A percentile compares a stretch with the other conserved stretches of the same genome.
Evolutionary conservation across 1,140 invertebrate genomes (phyloP).

Genomic region (Mizuhopecten yessoensis): DNA sequence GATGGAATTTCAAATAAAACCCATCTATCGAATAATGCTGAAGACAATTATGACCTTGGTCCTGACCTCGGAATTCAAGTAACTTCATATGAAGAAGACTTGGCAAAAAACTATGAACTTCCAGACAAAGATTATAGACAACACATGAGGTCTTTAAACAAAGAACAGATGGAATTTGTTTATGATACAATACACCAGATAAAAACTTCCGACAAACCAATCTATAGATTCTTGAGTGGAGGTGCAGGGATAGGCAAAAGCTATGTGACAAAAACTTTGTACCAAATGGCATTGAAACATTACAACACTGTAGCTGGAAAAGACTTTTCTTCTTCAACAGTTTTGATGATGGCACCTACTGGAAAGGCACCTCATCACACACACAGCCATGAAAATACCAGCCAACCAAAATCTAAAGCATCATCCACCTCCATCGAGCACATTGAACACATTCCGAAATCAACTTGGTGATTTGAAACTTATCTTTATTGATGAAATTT

Average conservation of each 20-base stretch:
- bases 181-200: slow-evolving; percentile 47
- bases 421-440: slow-evolving; percentile 62
- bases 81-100: no score
- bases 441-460: slow-evolving; percentile 57
- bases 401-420: slow-evolving; percentile 58
- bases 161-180: slow-evolving; percentile 51
- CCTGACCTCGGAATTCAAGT: no score
- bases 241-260: slow-evolving; percentile 57
- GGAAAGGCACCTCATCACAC: slow-evolving; percentile 68
- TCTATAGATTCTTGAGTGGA: slow-evolving; percentile 52
- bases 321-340: neutral
- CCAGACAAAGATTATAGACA: no score
- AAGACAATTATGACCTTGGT: no score
- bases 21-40: no score
- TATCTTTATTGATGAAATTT: slow-evolving; percentile 70
- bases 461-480: slow-evolving; percentile 56
- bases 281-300: slow-evolving; percentile 54
- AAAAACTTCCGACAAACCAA: neutral
- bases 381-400: slow-evolving; percentile 65
- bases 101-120: no score
- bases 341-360: slow-evolving; percentile 59
- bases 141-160: slow-evolving; percentile 60
- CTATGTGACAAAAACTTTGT: slow-evolving; percentile 26
- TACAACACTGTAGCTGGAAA: no score
- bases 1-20: no score